Percentiles rank a stretch among this genome's conserved stretches.
Conservation (phyloP, 64 coral and sea anemone genomes). For the Cladopsammia gracilis region DNA sequence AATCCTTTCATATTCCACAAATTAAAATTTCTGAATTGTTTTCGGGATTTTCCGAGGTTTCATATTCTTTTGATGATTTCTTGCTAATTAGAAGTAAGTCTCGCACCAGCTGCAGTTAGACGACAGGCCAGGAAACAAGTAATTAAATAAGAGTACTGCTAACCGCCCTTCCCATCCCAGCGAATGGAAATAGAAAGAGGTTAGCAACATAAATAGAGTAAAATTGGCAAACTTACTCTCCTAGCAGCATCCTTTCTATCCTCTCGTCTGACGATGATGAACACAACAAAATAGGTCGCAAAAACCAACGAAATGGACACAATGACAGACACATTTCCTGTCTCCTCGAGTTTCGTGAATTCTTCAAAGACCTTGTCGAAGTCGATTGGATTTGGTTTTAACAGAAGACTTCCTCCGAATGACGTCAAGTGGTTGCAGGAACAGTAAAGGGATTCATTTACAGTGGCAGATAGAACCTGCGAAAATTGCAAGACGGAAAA, state of each 20-base stretch:
- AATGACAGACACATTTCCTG: conserved; percentile 68
- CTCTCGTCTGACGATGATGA: conserved; percentile 53
- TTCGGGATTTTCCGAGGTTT: no score
- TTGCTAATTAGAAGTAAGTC: no score
- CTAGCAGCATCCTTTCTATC: conserved; percentile 20
- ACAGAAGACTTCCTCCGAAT: no score
- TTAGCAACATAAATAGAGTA: background rate
- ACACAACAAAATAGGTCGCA: conserved; percentile 13
- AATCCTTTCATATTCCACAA: no score
- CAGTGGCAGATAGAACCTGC: conserved; percentile 2
- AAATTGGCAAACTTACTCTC: conserved; percentile 19
- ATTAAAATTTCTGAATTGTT: no score
- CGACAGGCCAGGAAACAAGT: no score
- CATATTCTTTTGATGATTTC: no score
- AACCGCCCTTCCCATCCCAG: no score
- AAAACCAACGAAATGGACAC: conserved; percentile 36
- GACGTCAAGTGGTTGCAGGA: conserved; percentile 40
- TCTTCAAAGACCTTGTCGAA: background rate
- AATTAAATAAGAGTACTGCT: background rate
- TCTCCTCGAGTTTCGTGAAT: conserved; percentile 14
- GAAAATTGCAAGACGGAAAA: background rate
- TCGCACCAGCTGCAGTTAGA: no score
- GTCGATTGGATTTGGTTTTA: no score
- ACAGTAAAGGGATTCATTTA: conserved; percentile 3
- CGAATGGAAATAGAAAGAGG: background rate